Evolutionary conservation across 2,113 vertebrate species (phyloP).

Genomic region (Onychorhynchus coronatus): DNA sequence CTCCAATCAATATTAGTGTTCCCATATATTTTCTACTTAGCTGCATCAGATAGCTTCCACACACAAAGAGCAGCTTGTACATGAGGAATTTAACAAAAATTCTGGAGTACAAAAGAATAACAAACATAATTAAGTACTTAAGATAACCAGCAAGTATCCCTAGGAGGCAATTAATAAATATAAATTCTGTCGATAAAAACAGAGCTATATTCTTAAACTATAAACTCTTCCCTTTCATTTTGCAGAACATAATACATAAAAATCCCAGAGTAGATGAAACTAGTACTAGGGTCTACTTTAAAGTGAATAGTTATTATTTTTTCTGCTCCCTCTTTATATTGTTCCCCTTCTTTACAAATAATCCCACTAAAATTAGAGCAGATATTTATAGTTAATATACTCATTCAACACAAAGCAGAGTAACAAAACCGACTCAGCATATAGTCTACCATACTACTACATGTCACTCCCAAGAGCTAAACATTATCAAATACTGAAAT

Average conservation of each 20-base stretch:
- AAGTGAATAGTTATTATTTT: background rate
- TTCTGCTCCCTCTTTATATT: background rate
- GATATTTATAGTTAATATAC: background rate
- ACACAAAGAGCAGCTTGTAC: background rate
- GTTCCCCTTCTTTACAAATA: background rate
- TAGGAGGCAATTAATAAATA: background rate
- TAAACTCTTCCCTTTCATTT: background rate
- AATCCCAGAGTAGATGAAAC: background rate
- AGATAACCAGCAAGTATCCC: background rate
- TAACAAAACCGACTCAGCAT: background rate
- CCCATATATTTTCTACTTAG: background rate
- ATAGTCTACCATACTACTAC: background rate
- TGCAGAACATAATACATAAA: background rate
- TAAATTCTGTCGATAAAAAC: background rate
- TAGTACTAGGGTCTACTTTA: background rate
- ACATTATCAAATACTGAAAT: background rate
- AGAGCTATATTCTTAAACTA: background rate
- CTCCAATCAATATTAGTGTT: background rate
- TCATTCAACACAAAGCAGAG: background rate
- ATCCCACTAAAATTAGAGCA: background rate
- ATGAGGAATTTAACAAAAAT: background rate
- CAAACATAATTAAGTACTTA: background rate
- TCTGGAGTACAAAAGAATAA: background rate
- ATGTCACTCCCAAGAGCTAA: background rate
- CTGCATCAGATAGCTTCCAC: background rate